Percentiles rank a stretch among this genome's conserved stretches.
Evolutionary conservation across 2,888 invertebrate species (phyloP).

Genomic region (Pammene aurita): DNA sequence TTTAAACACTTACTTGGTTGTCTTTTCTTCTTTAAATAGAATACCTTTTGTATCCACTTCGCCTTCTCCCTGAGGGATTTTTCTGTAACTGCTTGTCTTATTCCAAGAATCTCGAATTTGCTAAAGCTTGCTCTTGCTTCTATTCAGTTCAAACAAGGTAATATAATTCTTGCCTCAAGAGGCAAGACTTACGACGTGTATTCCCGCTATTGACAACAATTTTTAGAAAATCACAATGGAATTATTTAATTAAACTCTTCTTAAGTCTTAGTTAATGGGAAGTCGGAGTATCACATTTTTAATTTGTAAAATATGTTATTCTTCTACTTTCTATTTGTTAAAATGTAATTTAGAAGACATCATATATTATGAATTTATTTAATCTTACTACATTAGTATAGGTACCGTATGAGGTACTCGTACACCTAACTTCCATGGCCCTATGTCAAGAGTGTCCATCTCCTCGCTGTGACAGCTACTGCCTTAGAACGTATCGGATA

Average conservation of each 20-base stretch:
- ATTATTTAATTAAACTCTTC: not conserved
- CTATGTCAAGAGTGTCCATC: no score
- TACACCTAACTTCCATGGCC: no score
- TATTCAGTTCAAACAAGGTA: slow-evolving; percentile 10
- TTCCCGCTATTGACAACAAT: not conserved
- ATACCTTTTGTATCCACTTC: slow-evolving; percentile 2
- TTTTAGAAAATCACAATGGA: not conserved
- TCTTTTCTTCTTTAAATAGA: slow-evolving; percentile 7
- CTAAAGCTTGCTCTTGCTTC: slow-evolving; percentile 11
- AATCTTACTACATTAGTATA: no score
- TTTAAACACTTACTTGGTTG: not conserved
- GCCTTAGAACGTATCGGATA: no score
- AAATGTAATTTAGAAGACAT: no score
- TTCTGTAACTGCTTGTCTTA: slow-evolving; percentile 1
- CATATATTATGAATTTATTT: no score
- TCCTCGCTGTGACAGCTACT: no score
- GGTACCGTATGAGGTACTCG: no score
- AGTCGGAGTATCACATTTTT: no score
- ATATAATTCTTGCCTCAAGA: slow-evolving; percentile 14
- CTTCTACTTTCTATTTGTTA: no score
- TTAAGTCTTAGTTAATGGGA: no score
- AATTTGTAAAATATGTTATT: no score
- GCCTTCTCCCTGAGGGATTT: not conserved
- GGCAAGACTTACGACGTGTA: slow-evolving; percentile 7
- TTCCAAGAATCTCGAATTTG: slow-evolving; percentile 4